Evolutionary conservation across 2,797 vertebrate genomes (phyloP).

Genomic region (Trichosurus vulpecula): DNA sequence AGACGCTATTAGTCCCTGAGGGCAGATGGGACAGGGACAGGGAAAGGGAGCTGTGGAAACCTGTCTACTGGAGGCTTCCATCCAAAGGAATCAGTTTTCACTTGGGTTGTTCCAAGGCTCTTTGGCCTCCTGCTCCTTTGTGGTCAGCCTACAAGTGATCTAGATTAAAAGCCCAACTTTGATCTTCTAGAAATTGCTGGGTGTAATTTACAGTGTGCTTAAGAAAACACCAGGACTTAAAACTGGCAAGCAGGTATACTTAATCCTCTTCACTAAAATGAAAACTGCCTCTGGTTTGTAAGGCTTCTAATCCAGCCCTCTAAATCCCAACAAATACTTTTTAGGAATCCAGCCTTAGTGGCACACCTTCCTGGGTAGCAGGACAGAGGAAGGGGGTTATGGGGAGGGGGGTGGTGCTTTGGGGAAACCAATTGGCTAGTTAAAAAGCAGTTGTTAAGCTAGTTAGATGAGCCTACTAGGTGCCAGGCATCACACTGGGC

Average conservation of each 20-base stretch:
- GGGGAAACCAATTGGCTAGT: neutral
- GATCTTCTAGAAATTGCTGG: neutral
- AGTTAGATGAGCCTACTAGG: neutral
- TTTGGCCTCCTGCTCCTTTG: neutral
- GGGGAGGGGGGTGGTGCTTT: neutral
- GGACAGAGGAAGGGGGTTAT: neutral
- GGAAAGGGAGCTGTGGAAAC: no score
- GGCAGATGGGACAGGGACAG: neutral
- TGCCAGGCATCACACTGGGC: no score
- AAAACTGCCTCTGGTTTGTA: neutral
- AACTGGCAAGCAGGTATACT: neutral
- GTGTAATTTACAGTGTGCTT: accelerated
- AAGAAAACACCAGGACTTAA: neutral
- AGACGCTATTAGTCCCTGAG: neutral
- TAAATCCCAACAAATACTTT: neutral
- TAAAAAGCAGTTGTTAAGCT: neutral
- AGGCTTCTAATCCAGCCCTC: neutral
- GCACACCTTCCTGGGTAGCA: accelerated
- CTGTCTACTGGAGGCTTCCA: no score
- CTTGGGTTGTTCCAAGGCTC: accelerated
- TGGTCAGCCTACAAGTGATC: neutral
- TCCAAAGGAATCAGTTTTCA: neutral
- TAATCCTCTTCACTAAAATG: neutral
- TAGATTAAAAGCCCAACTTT: neutral
- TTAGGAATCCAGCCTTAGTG: neutral